Conservation (phyloP, 2,888 invertebrate genomes). For the Tanytarsus gracilentus region DNA sequence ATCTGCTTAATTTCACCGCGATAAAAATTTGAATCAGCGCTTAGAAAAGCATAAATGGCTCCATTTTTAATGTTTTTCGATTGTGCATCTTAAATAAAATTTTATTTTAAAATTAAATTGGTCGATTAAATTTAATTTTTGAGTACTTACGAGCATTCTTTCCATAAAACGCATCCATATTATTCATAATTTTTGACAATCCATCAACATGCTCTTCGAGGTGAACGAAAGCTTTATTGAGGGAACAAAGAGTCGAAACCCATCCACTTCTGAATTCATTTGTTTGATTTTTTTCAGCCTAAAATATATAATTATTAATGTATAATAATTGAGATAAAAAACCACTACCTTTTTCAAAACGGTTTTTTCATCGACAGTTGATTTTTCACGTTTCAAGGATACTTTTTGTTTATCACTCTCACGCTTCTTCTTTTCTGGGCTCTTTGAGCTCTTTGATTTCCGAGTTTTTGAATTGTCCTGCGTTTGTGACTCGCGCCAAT, state of each 20-base stretch:
- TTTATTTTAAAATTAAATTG: constrained; percentile 3
- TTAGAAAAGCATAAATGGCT: constrained; percentile 53
- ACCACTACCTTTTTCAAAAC: too few relatives aligned
- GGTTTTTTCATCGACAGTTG: too few relatives aligned
- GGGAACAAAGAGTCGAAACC: constrained; percentile 1
- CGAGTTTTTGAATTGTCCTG: neutral
- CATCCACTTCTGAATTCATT: constrained; percentile 7
- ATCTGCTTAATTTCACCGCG: constrained; percentile 48
- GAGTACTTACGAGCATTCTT: constrained; percentile 39
- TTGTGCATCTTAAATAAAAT: constrained; percentile 34
- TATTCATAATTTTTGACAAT: constrained; percentile 49
- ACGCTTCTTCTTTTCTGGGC: neutral
- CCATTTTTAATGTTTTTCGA: constrained; percentile 46
- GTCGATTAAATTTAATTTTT: constrained; percentile 31
- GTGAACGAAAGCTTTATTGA: constrained; percentile 51
- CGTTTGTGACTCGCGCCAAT: neutral
- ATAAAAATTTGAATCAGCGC: constrained; percentile 61
- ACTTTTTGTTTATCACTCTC: neutral
- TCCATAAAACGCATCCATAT: constrained; percentile 50
- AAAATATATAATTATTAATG: too few relatives aligned
- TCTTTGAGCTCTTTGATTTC: neutral
- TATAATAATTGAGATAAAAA: too few relatives aligned
- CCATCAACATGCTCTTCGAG: constrained; percentile 45
- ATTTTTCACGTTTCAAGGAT: neutral
- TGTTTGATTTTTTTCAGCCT: neutral